Conservation (phyloP, 30 jellyfish, hydroid and myxozoan species). For the Nemopilema nomurai region DNA sequence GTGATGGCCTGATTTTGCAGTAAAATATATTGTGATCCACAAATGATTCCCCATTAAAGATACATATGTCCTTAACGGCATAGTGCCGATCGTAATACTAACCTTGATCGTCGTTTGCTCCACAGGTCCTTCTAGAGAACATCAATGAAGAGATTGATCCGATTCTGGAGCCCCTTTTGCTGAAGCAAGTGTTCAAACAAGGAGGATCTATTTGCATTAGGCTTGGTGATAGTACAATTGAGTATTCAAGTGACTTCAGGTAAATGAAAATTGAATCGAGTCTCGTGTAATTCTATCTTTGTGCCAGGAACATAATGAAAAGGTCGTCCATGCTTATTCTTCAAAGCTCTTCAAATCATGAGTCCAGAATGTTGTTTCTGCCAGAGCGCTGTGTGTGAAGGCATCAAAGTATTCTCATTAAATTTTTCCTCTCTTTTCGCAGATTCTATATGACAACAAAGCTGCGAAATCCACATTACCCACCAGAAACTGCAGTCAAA, state of each 20-base stretch:
- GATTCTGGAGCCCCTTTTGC: slow-evolving; percentile 91
- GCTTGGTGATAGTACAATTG: slow-evolving; percentile 98
- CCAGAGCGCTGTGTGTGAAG: too few relatives aligned
- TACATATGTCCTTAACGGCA: neutral
- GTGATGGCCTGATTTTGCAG: too few relatives aligned
- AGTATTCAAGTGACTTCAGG: slow-evolving; percentile 94
- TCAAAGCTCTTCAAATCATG: too few relatives aligned
- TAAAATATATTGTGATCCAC: too few relatives aligned
- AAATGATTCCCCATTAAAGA: too few relatives aligned
- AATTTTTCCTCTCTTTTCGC: neutral
- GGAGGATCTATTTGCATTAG: slow-evolving; percentile 96
- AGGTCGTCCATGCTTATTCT: too few relatives aligned
- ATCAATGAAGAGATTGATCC: slow-evolving; percentile 97
- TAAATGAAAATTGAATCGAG: too few relatives aligned
- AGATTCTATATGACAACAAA: slow-evolving; percentile 99
- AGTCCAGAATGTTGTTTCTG: too few relatives aligned
- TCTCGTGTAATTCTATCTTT: too few relatives aligned
- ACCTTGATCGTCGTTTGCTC: neutral
- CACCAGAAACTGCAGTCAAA: slow-evolving; percentile 99
- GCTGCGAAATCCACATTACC: slow-evolving; percentile 95
- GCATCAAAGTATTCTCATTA: too few relatives aligned
- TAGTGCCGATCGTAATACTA: neutral
- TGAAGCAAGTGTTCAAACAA: slow-evolving; percentile 94
- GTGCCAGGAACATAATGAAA: too few relatives aligned
- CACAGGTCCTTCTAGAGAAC: slow-evolving; percentile 93